phyloP scores from a whole-genome alignment of 2,113 vertebrate species.

The Nansenia antarctica region DNA sequence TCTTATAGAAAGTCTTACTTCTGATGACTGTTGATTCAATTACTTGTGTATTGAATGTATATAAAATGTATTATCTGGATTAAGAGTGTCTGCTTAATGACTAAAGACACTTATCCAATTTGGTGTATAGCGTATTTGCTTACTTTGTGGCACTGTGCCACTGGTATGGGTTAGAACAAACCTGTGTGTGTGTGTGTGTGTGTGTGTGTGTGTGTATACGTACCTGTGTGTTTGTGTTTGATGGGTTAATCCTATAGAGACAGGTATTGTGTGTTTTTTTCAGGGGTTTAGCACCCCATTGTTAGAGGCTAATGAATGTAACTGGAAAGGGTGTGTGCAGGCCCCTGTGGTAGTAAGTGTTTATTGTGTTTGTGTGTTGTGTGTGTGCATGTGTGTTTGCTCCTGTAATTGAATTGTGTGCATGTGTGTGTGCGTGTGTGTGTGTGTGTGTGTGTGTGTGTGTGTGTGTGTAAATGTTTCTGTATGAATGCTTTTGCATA shows the following conservation, averaged over 20 bases:
- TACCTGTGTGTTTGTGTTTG: not conserved
- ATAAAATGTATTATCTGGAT: too few relatives aligned
- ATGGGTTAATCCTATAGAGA: conserved; percentile 5
- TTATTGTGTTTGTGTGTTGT: not conserved
- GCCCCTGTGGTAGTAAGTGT: not conserved
- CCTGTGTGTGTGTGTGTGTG: not conserved
- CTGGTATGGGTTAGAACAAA: too few relatives aligned
- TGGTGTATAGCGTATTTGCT: too few relatives aligned
- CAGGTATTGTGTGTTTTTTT: not conserved
- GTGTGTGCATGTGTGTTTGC: not conserved
- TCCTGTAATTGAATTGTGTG: too few relatives aligned
- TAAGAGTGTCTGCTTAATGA: too few relatives aligned
- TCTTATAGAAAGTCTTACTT: too few relatives aligned
- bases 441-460: not conserved
- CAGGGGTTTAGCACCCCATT: conserved; percentile 1
- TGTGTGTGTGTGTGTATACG: not conserved
- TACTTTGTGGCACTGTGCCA: too few relatives aligned
- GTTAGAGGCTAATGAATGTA: conserved; percentile 6
- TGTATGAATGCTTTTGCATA: not conserved
- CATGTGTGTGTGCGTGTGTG: not conserved
- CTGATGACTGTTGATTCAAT: too few relatives aligned
- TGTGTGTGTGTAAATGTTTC: not conserved
- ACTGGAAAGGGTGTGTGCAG: not conserved
- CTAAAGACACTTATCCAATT: too few relatives aligned
- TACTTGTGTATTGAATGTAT: too few relatives aligned